Conservation (phyloP, 92 coral and sea anemone genomes). For the Phymanthus crucifer region DNA sequence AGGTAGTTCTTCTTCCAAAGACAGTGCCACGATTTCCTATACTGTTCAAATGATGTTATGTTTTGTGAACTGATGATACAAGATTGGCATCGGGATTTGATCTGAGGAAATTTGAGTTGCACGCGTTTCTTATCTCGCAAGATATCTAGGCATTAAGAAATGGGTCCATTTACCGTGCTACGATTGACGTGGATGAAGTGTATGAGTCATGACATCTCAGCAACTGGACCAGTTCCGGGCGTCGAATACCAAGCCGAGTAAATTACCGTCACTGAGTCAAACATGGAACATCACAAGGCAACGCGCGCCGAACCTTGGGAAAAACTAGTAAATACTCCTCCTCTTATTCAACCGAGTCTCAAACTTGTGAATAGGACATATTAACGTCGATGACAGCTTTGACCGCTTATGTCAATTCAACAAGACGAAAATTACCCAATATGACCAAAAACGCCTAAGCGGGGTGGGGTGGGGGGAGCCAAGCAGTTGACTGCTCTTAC, state of each 20-base stretch:
- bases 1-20: background rate
- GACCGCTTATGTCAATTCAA: background rate
- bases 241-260: conserved; percentile 22
- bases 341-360: conserved; percentile 22
- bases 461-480: background rate
- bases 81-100: conserved; percentile 19
- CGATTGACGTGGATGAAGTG: conserved; percentile 10
- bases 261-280: conserved; percentile 18
- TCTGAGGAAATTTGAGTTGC: conserved; percentile 20
- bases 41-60: background rate
- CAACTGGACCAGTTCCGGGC: conserved; percentile 21
- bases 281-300: conserved; percentile 18
- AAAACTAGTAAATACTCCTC: conserved; percentile 34
- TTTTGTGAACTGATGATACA: conserved; percentile 12
- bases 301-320: background rate
- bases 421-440: conserved; percentile 11
- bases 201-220: conserved; percentile 24
- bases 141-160: conserved; percentile 23
- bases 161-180: conserved; percentile 31
- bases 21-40: background rate
- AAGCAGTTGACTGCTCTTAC: background rate
- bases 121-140: background rate
- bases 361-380: conserved; percentile 11
- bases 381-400: conserved; percentile 22
- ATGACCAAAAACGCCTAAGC: background rate